Evolutionary conservation across 2,888 invertebrate species (phyloP).

Genomic region (Caenorhabditis doughertyi): DNA sequence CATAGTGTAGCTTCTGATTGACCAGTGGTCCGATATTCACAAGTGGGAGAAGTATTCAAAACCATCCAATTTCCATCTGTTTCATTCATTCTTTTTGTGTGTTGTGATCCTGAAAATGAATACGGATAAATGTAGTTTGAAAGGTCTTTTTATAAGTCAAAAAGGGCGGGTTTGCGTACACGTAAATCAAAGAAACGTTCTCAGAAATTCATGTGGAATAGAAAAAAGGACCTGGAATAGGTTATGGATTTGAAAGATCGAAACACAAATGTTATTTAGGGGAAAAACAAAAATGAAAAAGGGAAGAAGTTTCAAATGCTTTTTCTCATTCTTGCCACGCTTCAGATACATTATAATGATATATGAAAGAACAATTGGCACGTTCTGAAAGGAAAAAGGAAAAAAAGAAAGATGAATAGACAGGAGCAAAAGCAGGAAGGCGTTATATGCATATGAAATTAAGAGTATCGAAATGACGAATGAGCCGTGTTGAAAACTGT

Average conservation of each 20-base stretch:
- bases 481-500: conserved; percentile 30
- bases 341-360: conserved; percentile 31
- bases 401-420: not conserved
- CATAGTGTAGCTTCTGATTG: conserved; percentile 28
- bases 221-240: not conserved
- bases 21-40: conserved; percentile 30
- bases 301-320: not conserved
- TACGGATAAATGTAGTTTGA: conserved; percentile 34
- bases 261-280: conserved; percentile 13
- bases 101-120: conserved; percentile 12
- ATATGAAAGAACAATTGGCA: conserved; percentile 30
- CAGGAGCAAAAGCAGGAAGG: not conserved
- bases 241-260: conserved; percentile 33
- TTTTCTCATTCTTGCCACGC: not conserved
- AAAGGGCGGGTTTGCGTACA: not conserved
- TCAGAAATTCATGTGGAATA: conserved; percentile 49
- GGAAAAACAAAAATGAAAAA: not conserved
- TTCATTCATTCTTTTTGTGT: conserved; percentile 34
- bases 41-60: not conserved
- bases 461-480: conserved; percentile 47
- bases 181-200: conserved; percentile 42
- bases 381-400: not conserved
- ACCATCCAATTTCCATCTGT: conserved; percentile 34
- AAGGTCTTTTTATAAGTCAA: not conserved
- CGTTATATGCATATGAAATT: conserved; percentile 44